These are phyloP conservation scores for Ophion obscuratus DNA, from an alignment of 2,888 invertebrate species.

Conservation along the genomic window DNA sequence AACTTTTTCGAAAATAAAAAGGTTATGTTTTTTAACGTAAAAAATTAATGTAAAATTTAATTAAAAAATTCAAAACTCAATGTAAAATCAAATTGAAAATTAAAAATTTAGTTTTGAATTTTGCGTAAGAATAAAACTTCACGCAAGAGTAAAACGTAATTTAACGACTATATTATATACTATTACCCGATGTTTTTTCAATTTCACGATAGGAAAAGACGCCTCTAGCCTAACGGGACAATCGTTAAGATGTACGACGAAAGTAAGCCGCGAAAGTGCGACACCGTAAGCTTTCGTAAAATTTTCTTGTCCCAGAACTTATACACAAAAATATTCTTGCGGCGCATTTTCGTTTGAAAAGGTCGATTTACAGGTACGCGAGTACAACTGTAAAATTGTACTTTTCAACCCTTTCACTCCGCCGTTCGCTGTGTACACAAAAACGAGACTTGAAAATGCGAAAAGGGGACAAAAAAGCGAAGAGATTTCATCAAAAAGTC, in stretches of 20 bases:
- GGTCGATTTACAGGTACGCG: conserved; percentile 44
- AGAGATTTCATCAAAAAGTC: conserved; percentile 54
- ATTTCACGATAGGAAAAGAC: no score
- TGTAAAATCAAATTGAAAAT: no score
- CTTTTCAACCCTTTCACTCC: conserved; percentile 45
- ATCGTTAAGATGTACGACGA: conserved; percentile 21
- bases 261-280: conserved; percentile 11
- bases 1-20: no score
- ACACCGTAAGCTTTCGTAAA: conserved; percentile 31
- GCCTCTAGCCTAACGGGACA: neutral
- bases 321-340: neutral
- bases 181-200: no score
- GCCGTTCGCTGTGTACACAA: neutral
- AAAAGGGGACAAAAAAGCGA: conserved; percentile 30
- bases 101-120: no score
- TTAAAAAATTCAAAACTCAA: no score
- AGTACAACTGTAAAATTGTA: conserved; percentile 52
- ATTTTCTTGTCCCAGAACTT: conserved; percentile 23
- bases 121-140: no score
- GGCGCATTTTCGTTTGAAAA: conserved; percentile 24
- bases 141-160: no score
- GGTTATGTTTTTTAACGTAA: no score
- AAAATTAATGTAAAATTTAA: no score
- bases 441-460: neutral
- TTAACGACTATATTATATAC: no score